Base-by-base conservation (phyloP, 1,140 invertebrate genomes). In the Uloborus diversus region DNA sequence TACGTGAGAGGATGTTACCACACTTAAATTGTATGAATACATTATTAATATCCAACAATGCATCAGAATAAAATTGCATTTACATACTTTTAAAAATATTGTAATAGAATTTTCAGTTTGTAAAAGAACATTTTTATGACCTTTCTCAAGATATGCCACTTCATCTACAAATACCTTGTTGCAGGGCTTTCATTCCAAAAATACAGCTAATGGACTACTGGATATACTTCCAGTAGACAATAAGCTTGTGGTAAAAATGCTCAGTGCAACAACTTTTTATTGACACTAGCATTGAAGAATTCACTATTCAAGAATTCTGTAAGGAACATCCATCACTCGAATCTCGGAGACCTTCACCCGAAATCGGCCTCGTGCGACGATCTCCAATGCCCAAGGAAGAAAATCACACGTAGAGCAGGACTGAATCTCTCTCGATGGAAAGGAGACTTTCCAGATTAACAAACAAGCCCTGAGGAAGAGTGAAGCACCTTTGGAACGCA, bases 401-500 rank as follows among this genome's bases (percentile, higher is more conserved):
- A 9, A 7, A 20, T 53, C n/a, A 20, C 7, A 7, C 9, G 9
- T 9, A 9, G 17, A 53, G 23, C 49, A 53, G 49, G 23, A 7
- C 23, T 53, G 23, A 14, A 14, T 20, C 49, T 20, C 23, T n/a
- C 49, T 9, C 37, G 20, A 13, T 35, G 32, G 30, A 53, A 20
- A n/a, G 23, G 49, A 53, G 49, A 20, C 49, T 53, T 53, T 53
- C 17, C 23, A 20, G n/a, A 53, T 20, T n/a, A 20, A 53, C 17
- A 20, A 53, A 53, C 49, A 53, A 53, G 51, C 66, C 68, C 68
- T 70, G 68, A 70, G 53, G 68, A 35, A 57, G 11, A 28, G 33
- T 33, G 20, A 53, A 69, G 68, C 68, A 70, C 68, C 68, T 53
- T 70, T 37, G 35, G 59, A 70, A 33, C 53, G 59, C 30, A 28